A percentile compares a stretch with the other conserved stretches of the same genome.
Evolutionary conservation across 2,113 vertebrate genomes (phyloP).

Genomic region (Elanoides forficatus): DNA sequence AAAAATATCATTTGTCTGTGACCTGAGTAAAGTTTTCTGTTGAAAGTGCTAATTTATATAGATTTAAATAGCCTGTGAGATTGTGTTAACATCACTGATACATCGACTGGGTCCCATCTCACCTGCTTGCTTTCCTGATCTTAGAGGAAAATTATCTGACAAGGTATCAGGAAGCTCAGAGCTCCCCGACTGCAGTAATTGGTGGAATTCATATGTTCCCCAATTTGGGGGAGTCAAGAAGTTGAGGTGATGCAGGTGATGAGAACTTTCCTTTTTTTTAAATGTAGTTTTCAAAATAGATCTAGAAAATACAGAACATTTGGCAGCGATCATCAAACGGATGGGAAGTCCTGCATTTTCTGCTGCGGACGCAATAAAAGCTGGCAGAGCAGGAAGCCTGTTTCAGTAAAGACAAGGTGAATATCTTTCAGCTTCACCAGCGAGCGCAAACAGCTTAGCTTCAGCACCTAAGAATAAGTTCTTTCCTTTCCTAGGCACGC

Average conservation of each 20-base stretch:
- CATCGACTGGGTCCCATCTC: background rate
- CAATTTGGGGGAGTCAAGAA: background rate
- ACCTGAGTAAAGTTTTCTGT: background rate
- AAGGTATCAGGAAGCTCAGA: background rate
- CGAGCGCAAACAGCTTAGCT: background rate
- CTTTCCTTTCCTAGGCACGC: background rate
- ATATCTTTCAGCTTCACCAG: background rate
- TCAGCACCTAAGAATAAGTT: background rate
- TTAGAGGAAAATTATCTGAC: background rate
- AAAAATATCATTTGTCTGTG: background rate
- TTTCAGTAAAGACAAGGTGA: background rate
- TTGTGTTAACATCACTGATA: background rate
- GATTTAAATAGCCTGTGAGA: background rate
- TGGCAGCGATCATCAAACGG: background rate
- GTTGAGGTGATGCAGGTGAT: too few species aligned
- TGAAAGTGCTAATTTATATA: background rate
- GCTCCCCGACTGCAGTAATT: background rate
- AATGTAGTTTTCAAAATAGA: background rate
- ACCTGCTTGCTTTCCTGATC: background rate
- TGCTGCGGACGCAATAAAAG: background rate
- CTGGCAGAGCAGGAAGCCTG: background rate
- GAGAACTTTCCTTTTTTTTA: background rate
- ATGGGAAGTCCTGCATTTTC: background rate
- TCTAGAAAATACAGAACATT: background rate
- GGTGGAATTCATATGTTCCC: background rate